Base-by-base conservation (phyloP, 92 coral and sea anemone genomes). In the Palythoa caribaeorum region DNA sequence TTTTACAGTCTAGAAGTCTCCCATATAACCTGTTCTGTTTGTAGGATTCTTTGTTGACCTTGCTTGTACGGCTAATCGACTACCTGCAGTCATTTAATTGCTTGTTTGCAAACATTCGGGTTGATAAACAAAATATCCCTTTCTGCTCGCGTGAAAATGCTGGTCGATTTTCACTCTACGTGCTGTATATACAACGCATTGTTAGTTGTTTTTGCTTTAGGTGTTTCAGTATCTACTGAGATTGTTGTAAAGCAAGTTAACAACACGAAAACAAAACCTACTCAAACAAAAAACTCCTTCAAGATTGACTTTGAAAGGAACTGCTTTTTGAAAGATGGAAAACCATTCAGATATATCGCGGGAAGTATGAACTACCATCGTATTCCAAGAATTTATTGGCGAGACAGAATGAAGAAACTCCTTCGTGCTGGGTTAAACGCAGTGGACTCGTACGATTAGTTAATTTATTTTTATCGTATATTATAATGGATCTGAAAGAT, bases 291-390 rank as follows among this genome's bases (percentile, higher is more conserved):
- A 36, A 47, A 52, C 57, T 81, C 86, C 9, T 81, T 81, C 62
- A 48, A 40, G 20, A 66, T 81, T 71, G 76, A 81, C 47, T 81
- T 81, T 40, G 75, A 81, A 48, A 47, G 62, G 76, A 81, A 81
- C 76, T 81, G 75, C 71, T 81, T 81, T 81, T 1, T 48, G 86
- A 81, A 81, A 71, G 76, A 81, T 44, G 86, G 86, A 81, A 66
- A 81, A 66, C 86, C 86, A 2, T 66, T 81, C 86, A 48, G 74
- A 36, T 81, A 81, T 36, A 66, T 81, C 12, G 76, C 86, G n/a
- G 86, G 86, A 51, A 81, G 86, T 81, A 81, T 81, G 63, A 68
- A 81, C 44, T 81, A 81, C 20, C 44, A 47, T 66, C 86, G 86
- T 17, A 71, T 65, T 7, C 86, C 75, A 6, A 21, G 62, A 35